These are phyloP conservation scores for Lasioglossum figueresi DNA, from an alignment of 2,888 invertebrate genomes.

Conservation along the genomic window DNA sequence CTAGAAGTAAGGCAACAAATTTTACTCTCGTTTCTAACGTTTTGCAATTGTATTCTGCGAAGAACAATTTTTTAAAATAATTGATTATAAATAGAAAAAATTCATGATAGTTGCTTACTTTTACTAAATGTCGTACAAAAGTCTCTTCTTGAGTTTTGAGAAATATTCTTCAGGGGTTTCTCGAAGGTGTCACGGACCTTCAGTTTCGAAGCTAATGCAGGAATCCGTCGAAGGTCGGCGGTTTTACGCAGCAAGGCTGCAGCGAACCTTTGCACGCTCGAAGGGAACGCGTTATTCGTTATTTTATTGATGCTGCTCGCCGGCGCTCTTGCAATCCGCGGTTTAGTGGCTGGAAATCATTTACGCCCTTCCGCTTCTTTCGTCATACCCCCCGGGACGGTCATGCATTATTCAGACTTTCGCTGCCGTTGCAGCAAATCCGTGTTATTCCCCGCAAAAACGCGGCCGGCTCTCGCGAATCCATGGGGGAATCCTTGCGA, in stretches of 20 bases:
- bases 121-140: background rate
- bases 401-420: conserved; percentile 67
- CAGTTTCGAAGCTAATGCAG: background rate
- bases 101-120: no score
- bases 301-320: conserved; percentile 48
- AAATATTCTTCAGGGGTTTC: background rate
- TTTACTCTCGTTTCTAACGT: no score
- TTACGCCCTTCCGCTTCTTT: conserved; percentile 58
- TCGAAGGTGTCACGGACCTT: background rate
- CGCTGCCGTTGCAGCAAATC: conserved; percentile 41
- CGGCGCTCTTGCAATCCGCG: conserved; percentile 42
- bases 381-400: conserved; percentile 53
- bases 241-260: conserved; percentile 16
- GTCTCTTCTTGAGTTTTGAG: background rate
- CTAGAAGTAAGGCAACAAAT: no score
- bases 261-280: conserved; percentile 15
- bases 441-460: conserved; percentile 42
- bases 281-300: conserved; percentile 50
- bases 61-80: no score
- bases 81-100: no score
- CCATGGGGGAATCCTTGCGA: conserved; percentile 33
- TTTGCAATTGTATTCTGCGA: background rate
- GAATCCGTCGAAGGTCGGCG: conserved; percentile 28
- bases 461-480: conserved; percentile 25
- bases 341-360: conserved; percentile 56